Evolutionary conservation across 2,113 vertebrate species (phyloP).

Genomic region (Psephotus haematonotus): DNA sequence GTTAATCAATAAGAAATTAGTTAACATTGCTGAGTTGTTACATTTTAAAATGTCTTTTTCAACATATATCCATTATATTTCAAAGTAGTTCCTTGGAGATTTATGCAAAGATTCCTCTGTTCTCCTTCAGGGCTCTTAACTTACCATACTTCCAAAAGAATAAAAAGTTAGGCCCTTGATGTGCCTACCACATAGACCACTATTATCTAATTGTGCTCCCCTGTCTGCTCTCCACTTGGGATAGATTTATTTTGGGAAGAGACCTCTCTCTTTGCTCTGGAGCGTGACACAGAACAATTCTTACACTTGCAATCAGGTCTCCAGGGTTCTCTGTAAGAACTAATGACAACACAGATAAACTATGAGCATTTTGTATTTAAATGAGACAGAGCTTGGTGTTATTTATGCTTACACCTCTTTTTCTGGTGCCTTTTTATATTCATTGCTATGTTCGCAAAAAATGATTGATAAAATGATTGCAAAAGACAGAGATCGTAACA

Average conservation of each 20-base stretch:
- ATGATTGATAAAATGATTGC: background rate
- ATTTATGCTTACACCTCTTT: background rate
- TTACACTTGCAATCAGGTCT: background rate
- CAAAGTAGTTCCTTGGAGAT: background rate
- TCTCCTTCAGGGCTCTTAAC: background rate
- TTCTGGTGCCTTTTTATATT: background rate
- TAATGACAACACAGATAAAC: background rate
- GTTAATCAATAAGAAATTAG: background rate
- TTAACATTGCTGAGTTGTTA: background rate
- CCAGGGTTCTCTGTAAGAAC: background rate
- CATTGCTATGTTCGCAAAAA: background rate
- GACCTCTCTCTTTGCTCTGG: background rate
- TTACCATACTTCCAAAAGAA: background rate
- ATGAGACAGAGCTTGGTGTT: background rate
- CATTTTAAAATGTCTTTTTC: background rate
- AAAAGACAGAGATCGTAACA: background rate
- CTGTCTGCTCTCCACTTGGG: background rate
- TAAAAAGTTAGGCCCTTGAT: background rate
- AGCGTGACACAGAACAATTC: background rate
- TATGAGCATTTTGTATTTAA: background rate
- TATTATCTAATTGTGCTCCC: background rate
- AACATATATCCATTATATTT: background rate
- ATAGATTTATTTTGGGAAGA: background rate
- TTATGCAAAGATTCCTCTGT: background rate
- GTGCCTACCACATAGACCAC: background rate